Conservation (phyloP, 2,113 vertebrate genomes). For the Siniperca chuatsi region DNA sequence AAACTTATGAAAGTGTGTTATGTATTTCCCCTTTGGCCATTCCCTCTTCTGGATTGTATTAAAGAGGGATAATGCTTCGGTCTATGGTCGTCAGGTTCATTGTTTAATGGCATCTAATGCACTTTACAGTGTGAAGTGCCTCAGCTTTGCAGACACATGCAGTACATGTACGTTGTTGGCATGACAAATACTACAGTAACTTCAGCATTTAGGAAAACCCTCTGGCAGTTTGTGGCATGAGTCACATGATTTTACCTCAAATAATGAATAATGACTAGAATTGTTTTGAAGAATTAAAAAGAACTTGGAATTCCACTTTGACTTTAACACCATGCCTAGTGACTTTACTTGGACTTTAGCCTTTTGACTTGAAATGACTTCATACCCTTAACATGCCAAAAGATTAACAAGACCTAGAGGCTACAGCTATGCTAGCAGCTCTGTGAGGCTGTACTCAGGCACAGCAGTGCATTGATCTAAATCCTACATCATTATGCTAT, state of each 20-base stretch:
- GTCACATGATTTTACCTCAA: neutral
- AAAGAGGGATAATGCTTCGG: conserved; percentile 27
- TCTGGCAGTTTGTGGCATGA: neutral
- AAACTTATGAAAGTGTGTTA: conserved; percentile 50
- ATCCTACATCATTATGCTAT: too few relatives aligned
- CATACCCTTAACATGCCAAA: too few relatives aligned
- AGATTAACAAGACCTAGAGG: too few relatives aligned
- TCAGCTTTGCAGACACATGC: conserved; percentile 12
- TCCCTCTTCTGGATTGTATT: conserved; percentile 32
- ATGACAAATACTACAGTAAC: neutral
- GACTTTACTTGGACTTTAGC: neutral
- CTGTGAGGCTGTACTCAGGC: too few relatives aligned
- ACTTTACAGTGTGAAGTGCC: conserved; percentile 21
- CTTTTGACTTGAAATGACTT: neutral
- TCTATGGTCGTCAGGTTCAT: conserved; percentile 32
- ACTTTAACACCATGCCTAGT: neutral
- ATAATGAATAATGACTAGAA: neutral
- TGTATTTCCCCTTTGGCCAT: neutral
- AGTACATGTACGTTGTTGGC: neutral
- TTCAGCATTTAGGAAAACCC: neutral
- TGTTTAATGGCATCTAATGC: conserved; percentile 47
- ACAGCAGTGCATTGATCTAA: too few relatives aligned
- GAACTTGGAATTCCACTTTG: neutral
- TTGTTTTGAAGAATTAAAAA: neutral
- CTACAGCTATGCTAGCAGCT: too few relatives aligned